phyloP scores from a whole-genome alignment of 2,113 vertebrate genomes.

The Tor tambroides region DNA sequence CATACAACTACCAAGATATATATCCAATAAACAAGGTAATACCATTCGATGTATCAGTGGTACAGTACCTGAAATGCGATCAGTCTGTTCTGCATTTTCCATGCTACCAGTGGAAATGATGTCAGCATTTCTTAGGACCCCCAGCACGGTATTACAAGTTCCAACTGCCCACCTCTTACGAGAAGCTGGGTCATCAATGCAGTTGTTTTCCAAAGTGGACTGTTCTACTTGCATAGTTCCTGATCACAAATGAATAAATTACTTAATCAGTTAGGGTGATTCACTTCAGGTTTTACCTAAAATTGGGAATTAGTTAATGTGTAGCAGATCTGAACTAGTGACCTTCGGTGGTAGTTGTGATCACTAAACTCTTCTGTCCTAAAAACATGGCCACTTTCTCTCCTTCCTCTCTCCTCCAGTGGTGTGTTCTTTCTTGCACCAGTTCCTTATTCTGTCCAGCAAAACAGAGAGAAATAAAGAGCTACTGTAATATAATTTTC shows the following conservation, averaged over 20 bases:
- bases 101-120: slow-evolving; percentile 77
- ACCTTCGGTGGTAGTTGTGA: slow-evolving; percentile 68
- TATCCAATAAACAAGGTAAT: not conserved
- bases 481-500: not conserved
- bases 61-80: slow-evolving; percentile 34
- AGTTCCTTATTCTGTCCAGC: slow-evolving; percentile 36
- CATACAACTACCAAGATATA: not conserved
- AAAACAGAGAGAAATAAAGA: slow-evolving; percentile 20
- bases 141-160: slow-evolving; percentile 66
- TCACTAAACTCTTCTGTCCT: slow-evolving; percentile 72
- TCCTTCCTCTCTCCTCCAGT: slow-evolving; percentile 72
- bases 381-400: slow-evolving; percentile 65
- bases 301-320: not conserved
- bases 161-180: slow-evolving; percentile 80
- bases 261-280: not conserved
- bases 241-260: slow-evolving; percentile 14
- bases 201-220: slow-evolving; percentile 20
- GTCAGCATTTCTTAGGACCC: slow-evolving; percentile 75
- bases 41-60: not conserved
- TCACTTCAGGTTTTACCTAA: not conserved
- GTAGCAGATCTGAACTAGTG: not conserved
- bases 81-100: slow-evolving; percentile 57
- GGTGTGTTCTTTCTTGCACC: slow-evolving; percentile 44
- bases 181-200: not conserved
- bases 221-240: slow-evolving; percentile 41